Conservation (phyloP, 2,113 vertebrate genomes). For the Cyphomyrus discorhynchus region DNA sequence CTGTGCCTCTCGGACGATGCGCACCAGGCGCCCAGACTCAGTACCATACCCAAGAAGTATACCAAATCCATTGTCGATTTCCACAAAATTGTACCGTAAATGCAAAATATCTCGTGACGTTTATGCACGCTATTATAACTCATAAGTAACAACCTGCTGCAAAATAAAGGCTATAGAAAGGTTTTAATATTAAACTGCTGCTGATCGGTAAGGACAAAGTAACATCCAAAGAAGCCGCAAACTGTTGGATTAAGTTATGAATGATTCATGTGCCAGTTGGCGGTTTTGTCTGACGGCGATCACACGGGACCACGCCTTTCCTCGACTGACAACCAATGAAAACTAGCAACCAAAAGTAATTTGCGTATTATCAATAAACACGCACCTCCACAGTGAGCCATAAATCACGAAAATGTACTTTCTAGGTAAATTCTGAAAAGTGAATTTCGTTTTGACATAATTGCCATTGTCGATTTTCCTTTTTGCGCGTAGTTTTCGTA, state of each 20-base stretch:
- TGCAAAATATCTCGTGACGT: conserved; percentile 27
- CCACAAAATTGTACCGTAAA: conserved; percentile 10
- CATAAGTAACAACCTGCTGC: neutral
- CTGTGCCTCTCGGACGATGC: conserved; percentile 60
- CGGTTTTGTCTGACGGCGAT: conserved; percentile 2
- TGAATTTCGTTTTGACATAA: neutral
- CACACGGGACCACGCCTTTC: neutral
- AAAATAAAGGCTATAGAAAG: neutral
- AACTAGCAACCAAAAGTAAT: neutral
- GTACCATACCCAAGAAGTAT: conserved; percentile 49
- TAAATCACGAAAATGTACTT: neutral
- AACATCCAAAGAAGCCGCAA: neutral
- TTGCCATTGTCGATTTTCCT: neutral
- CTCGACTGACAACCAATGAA: conserved; percentile 1
- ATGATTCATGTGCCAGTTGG: neutral
- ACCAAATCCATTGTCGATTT: conserved; percentile 59
- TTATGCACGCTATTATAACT: conserved; percentile 5
- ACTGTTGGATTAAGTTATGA: conserved; percentile 11
- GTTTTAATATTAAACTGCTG: neutral
- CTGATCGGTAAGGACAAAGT: neutral
- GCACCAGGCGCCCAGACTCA: conserved; percentile 49
- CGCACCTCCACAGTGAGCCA: neutral
- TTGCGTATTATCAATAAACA: neutral
- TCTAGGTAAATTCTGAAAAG: neutral
- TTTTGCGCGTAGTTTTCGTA: neutral